Evolutionary conservation across 64 coral and sea anemone genomes (phyloP).

Genomic region (Stichodactyla helianthus): DNA sequence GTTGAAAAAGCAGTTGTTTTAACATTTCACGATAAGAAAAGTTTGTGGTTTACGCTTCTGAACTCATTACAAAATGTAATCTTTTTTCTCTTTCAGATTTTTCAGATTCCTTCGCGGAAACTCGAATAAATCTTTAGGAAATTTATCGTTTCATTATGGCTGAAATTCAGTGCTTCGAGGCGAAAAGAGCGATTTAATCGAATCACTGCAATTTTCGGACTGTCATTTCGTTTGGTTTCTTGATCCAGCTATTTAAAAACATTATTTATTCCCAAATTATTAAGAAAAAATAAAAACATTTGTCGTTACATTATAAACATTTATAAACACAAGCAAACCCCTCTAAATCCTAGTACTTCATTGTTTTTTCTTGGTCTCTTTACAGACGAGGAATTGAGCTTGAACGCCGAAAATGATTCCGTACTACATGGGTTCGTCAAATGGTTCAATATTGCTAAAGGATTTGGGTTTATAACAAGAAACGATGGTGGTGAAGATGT

Average conservation of each 20-base stretch:
- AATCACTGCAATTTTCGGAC: not conserved
- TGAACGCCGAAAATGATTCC: not conserved
- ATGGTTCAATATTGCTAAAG: constrained; percentile 92
- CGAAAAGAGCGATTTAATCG: not conserved
- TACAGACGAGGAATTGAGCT: constrained; percentile 16
- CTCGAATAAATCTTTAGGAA: not conserved
- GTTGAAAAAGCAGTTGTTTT: not conserved
- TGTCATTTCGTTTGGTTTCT: not conserved
- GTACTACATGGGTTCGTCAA: constrained; percentile 66
- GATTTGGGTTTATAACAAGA: constrained; percentile 79
- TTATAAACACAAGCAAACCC: not conserved
- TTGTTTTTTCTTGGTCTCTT: not conserved
- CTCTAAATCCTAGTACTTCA: not conserved
- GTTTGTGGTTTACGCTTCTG: not conserved
- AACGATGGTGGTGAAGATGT: constrained; percentile 71
- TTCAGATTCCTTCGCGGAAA: not conserved
- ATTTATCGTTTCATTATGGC: not conserved
- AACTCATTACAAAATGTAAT: not conserved
- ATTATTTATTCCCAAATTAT: not conserved
- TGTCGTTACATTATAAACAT: not conserved
- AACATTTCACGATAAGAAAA: not conserved
- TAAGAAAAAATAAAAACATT: not conserved
- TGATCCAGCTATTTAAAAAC: not conserved
- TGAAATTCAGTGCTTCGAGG: not conserved
- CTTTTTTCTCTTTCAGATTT: not conserved